These are phyloP conservation scores for Pangasius larnaudii DNA, from an alignment of 2,797 vertebrate species.

Conservation along the genomic window DNA sequence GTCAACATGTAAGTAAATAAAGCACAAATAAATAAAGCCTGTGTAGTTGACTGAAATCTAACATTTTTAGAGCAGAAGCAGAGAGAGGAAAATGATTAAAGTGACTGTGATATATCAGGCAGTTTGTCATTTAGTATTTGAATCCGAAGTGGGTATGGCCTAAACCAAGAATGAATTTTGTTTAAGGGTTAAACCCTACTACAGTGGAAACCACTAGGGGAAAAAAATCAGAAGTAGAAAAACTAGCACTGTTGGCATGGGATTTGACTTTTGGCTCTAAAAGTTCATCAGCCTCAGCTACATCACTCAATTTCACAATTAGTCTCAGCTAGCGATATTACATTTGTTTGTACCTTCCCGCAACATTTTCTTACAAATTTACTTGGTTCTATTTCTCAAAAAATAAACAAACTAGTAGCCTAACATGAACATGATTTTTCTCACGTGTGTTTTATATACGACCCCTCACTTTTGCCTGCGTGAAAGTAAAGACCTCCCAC, in stretches of 20 bases:
- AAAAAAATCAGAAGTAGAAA: not conserved
- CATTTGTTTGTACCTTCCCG: not conserved
- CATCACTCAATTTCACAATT: not conserved
- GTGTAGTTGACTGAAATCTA: not conserved
- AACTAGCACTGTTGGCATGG: not conserved
- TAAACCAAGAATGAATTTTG: not conserved
- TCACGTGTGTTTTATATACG: not conserved
- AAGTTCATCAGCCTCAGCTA: constrained; percentile 1
- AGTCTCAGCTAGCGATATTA: not conserved
- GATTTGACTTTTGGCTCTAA: not conserved
- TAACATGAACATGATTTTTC: not conserved
- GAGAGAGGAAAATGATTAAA: no score
- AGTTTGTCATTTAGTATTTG: not conserved
- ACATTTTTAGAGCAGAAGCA: not conserved
- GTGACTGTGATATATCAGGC: not conserved
- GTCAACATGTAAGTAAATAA: not conserved
- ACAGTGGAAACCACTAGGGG: not conserved
- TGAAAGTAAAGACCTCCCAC: not conserved
- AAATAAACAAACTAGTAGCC: not conserved
- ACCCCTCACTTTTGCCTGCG: not conserved
- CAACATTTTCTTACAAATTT: not conserved
- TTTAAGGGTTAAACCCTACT: not conserved
- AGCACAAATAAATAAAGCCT: no score
- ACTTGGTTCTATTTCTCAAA: not conserved
- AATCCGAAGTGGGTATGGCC: not conserved